Percentiles rank a stretch among this genome's conserved stretches.
Conservation (phyloP, 2,888 invertebrate species). For the Belgica antarctica region DNA sequence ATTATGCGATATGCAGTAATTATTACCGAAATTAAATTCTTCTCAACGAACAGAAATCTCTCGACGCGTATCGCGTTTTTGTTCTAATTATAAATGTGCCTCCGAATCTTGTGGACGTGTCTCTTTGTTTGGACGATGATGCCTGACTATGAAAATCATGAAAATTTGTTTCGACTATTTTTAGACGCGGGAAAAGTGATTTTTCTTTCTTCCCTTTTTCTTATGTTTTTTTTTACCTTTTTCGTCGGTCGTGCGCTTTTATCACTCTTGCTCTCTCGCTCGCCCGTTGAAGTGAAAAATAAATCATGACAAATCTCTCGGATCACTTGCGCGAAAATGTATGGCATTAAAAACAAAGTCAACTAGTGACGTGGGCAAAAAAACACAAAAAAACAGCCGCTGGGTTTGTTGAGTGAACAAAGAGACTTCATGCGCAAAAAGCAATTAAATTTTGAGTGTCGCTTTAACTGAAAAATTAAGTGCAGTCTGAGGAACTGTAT, state of each 20-base stretch:
- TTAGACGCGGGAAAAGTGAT: background rate
- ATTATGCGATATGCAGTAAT: conserved; percentile 16
- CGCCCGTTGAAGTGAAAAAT: background rate
- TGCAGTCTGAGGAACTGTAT: too few species aligned
- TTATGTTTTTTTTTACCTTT: background rate
- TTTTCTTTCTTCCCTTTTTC: background rate
- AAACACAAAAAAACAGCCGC: background rate
- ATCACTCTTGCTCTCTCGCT: too few species aligned
- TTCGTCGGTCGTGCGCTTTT: too few species aligned
- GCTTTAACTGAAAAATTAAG: too few species aligned
- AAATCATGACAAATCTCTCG: background rate
- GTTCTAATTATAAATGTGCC: background rate
- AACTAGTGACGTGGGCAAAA: background rate
- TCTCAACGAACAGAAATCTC: background rate
- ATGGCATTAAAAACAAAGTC: background rate
- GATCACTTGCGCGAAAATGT: too few species aligned
- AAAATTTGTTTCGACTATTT: conserved; percentile 3
- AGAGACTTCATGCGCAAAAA: too few species aligned
- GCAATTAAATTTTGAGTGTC: too few species aligned
- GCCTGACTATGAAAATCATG: conserved; percentile 4
- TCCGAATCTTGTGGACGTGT: too few species aligned
- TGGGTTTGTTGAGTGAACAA: too few species aligned
- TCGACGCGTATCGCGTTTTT: background rate
- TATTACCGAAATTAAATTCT: conserved; percentile 1
- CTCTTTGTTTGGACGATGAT: conserved; percentile 11